Evolutionary conservation across 2,888 invertebrate genomes (phyloP).

Genomic region (Trisateles emortualis): DNA sequence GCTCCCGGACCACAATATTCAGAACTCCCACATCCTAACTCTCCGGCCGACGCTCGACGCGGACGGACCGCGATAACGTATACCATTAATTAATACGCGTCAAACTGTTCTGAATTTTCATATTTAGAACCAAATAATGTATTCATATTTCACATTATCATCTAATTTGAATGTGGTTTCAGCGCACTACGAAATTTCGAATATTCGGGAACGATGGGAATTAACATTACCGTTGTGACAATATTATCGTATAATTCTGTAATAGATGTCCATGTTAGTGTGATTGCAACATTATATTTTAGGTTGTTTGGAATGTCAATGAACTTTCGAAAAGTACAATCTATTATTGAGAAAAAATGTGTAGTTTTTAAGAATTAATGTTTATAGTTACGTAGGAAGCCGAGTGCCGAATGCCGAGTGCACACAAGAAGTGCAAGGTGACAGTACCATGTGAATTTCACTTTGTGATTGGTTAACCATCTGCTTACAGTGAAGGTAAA

Average conservation of each 20-base stretch:
- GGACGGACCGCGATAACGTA: conserved; percentile 40
- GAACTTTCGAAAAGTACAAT: too few relatives aligned
- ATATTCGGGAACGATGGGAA: conserved; percentile 3
- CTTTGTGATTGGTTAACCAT: too few relatives aligned
- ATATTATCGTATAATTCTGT: background rate
- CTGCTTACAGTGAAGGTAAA: too few relatives aligned
- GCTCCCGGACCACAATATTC: conserved; percentile 21
- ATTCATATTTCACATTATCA: conserved; percentile 48
- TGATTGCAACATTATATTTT: background rate
- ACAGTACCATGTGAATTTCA: too few relatives aligned
- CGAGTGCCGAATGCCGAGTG: too few relatives aligned
- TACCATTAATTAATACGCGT: conserved; percentile 49
- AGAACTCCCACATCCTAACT: background rate
- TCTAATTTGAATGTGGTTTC: conserved; percentile 49
- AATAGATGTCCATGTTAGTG: background rate
- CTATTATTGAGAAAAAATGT: too few relatives aligned
- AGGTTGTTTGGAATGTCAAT: too few relatives aligned
- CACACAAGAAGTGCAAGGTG: too few relatives aligned
- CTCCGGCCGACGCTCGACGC: conserved; percentile 16
- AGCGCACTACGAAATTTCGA: conserved; percentile 8
- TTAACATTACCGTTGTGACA: background rate
- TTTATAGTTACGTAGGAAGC: too few relatives aligned
- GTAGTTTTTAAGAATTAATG: too few relatives aligned
- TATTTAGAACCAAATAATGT: conserved; percentile 47
- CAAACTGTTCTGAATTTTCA: conserved; percentile 49